phyloP scores from a whole-genome alignment of 2,888 invertebrate species.

The Nomada flava region DNA sequence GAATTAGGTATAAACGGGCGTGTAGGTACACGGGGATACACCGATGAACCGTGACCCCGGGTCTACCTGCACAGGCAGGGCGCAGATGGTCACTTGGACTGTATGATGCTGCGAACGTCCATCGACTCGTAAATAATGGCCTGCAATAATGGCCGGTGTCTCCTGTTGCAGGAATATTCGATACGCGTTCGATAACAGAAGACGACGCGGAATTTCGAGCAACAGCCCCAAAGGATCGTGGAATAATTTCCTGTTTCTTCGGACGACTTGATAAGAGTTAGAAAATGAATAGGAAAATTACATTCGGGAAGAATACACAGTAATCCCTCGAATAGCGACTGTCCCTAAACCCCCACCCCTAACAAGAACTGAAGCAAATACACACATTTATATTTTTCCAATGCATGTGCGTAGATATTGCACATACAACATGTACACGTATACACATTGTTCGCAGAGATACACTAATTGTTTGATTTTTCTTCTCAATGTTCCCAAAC shows the following conservation, averaged over 20 bases:
- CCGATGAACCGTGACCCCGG: constrained; percentile 53
- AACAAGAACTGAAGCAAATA: no score
- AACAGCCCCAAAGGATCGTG: neutral
- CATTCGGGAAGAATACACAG: no score
- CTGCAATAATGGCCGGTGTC: neutral
- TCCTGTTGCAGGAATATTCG: constrained; percentile 19
- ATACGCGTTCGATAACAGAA: neutral
- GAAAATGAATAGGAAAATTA: no score
- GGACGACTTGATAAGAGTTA: neutral
- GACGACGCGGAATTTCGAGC: no score
- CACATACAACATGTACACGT: no score
- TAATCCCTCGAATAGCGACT: no score
- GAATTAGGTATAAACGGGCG: constrained; percentile 37
- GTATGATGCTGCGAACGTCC: constrained; percentile 49
- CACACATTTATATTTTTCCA: no score
- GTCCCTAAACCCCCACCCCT: no score
- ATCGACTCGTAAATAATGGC: constrained; percentile 27
- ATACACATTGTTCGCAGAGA: no score
- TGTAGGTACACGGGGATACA: constrained; percentile 1
- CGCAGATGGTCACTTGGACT: constrained; percentile 41
- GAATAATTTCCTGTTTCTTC: neutral
- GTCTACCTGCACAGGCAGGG: neutral
- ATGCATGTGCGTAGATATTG: no score
- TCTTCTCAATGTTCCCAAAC: no score
- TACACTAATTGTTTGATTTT: no score